Evolutionary conservation across 2,888 invertebrate species (phyloP), one percentile per base, ranked within the genome.

Genomic region (Galerucella pusilla): DNA sequence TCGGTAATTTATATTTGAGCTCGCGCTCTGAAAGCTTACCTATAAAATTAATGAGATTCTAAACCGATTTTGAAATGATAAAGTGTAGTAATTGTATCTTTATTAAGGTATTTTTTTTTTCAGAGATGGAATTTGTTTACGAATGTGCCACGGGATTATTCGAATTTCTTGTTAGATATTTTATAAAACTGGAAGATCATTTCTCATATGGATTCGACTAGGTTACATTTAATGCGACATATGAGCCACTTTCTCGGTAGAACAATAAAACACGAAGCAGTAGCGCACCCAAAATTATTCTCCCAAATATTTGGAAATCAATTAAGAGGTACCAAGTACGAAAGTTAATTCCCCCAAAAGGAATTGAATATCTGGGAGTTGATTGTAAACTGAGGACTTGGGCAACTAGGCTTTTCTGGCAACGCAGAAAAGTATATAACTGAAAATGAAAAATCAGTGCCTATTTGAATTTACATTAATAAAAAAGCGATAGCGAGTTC

Each of bases 11-110:
- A 82, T 81, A 78, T 77, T 78, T 76, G 76, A 75, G 80, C 81
- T 79, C 80, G 82, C 84, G 85, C 82, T 85, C 84, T 82, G 84
- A 85, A 85, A 86, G 84, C 85, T 85, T 81, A 83, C 83, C 83
- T 81, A 82, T 81, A 82, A 84, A 85, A 86, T 86, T 86, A 87
- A 86, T 86, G 87, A 83, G 81, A 78, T 82, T 83, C 83, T 81
- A 83, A 83, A 82, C 80, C 81, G 84, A 85, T 85, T 84, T 80
- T 83, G 85, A 85, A 85, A 85, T 86, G 86, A 86, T 85, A 85
- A 84, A 85, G 82, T 83, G 83, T 78, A 80, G 84, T 85, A 85
- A 85, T 85, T 84, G 85, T 84, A 85, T 85, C 85, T 85, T 85
- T 85, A 85, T 85, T 85, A 85, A 85, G 84, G 84, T 80, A 80